Conservation (phyloP, 2,113 vertebrate species). For the Centropristis striata region DNA sequence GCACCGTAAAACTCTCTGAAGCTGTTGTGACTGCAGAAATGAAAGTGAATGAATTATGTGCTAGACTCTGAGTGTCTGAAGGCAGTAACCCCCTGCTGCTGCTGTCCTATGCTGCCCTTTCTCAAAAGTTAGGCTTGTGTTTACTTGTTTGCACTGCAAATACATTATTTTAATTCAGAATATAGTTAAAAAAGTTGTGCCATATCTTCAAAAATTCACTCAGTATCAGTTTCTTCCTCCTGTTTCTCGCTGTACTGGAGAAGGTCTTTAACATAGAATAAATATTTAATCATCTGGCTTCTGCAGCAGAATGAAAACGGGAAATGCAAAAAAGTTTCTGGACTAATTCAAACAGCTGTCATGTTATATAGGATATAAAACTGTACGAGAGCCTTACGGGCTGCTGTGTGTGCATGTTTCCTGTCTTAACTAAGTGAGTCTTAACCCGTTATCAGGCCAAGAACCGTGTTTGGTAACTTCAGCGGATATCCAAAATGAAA, state of each 20-base stretch:
- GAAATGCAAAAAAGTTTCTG: neutral
- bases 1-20: slow-evolving; percentile 29
- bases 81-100: slow-evolving; percentile 11
- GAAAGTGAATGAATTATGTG: slow-evolving; percentile 50
- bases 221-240: neutral
- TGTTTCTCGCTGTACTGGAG: neutral
- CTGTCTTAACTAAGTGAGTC: slow-evolving; percentile 15
- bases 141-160: slow-evolving; percentile 17
- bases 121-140: slow-evolving; percentile 3
- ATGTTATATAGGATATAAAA: slow-evolving; percentile 22
- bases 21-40: slow-evolving; percentile 39
- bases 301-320: neutral
- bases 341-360: slow-evolving; percentile 23
- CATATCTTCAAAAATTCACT: neutral
- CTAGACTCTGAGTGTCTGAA: neutral
- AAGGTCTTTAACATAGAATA: neutral
- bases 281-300: slow-evolving; percentile 27
- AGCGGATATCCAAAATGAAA: no score
- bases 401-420: slow-evolving; percentile 10
- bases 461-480: no score
- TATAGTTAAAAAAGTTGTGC: no score
- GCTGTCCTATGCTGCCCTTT: neutral
- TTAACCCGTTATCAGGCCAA: no score
- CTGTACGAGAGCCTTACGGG: neutral
- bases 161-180: neutral